Conservation (phyloP, 2,113 vertebrate genomes). For the Ploceus nigricollis region DNA sequence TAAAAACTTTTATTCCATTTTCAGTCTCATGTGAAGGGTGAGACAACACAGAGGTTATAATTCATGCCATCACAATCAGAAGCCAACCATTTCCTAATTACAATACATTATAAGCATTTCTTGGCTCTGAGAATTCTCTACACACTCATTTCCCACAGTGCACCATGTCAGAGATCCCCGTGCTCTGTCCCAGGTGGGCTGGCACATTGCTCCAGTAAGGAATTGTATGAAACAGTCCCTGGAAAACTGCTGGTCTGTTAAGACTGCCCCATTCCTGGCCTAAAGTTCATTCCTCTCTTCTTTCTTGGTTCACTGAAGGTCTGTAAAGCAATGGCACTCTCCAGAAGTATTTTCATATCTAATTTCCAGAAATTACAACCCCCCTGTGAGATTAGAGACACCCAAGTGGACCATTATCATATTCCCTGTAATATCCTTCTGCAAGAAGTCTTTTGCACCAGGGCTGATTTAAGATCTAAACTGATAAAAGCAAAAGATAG, state of each 20-base stretch:
- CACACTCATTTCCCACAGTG: no score
- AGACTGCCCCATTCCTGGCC: not conserved
- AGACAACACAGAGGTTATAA: no score
- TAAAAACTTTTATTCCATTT: no score
- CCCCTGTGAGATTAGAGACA: not conserved
- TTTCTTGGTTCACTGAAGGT: not conserved
- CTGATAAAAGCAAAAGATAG: not conserved
- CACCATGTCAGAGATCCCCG: rapidly evolving
- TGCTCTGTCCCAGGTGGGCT: not conserved
- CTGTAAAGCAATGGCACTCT: not conserved
- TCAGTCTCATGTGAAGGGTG: no score
- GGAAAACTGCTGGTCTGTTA: not conserved
- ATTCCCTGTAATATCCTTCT: not conserved
- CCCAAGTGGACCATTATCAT: not conserved
- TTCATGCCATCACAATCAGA: no score
- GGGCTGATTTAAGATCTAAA: not conserved
- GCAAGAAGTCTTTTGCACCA: not conserved
- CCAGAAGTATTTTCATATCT: not conserved
- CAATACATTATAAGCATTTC: no score
- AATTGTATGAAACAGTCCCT: not conserved
- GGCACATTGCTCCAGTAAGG: not conserved
- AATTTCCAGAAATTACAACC: not conserved
- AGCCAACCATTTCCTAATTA: no score
- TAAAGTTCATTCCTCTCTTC: not conserved
- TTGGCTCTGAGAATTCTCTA: no score